Conservation (phyloP, 2,888 invertebrate species). For the Trissolcus japonicus region DNA sequence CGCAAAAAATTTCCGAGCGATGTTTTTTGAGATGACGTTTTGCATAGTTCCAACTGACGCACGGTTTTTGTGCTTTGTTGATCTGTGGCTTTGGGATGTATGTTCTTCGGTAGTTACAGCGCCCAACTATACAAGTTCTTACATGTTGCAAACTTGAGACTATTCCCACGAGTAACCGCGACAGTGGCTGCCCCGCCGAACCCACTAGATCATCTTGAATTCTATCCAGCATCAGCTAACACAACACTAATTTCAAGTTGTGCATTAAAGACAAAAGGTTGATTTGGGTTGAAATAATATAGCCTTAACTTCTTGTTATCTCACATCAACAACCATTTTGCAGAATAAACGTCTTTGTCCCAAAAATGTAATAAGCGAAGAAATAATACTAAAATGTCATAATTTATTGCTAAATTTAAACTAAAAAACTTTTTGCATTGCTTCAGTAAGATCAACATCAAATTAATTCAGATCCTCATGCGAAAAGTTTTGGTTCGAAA, state of each 20-base stretch:
- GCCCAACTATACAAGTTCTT: conserved; percentile 39
- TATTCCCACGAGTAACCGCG: conserved; percentile 50
- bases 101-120: conserved; percentile 35
- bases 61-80: conserved; percentile 22
- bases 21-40: too few relatives aligned
- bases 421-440: too few relatives aligned
- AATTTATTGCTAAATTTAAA: too few relatives aligned
- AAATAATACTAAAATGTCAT: too few relatives aligned
- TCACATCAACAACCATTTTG: too few relatives aligned
- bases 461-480: too few relatives aligned
- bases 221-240: conserved; percentile 44
- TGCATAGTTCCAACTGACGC: neutral
- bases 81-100: conserved; percentile 36
- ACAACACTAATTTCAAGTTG: conserved; percentile 38
- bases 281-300: conserved; percentile 11
- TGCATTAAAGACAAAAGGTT: conserved; percentile 47
- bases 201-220: conserved; percentile 49
- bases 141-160: conserved; percentile 49
- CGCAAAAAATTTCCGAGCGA: neutral
- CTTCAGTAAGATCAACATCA: too few relatives aligned
- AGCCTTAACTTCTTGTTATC: too few relatives aligned
- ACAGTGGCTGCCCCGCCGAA: conserved; percentile 39
- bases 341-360: too few relatives aligned
- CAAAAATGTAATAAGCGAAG: too few relatives aligned
- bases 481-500: too few relatives aligned